Base-by-base conservation (phyloP, 2,797 vertebrate species). In the Oryzias sinensis region DNA sequence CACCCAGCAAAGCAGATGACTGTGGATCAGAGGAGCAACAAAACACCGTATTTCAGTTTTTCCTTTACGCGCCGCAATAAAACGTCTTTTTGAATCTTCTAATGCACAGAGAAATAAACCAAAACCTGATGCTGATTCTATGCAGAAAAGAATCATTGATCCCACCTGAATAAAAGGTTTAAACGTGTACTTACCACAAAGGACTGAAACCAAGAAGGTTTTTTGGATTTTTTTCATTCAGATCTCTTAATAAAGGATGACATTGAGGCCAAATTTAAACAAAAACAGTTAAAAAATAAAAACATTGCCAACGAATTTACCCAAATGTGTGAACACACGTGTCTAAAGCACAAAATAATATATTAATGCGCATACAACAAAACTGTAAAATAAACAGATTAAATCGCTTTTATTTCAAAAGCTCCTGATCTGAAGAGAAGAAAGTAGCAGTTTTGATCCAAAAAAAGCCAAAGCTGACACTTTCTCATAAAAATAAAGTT, bases 171-270 rank as follows among this genome's bases (percentile, higher is more conserved):
- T 86, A 79, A 91, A 92, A 87, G 89, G 86, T 85, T 90, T 88
- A 90, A 90, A 90, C 86, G 83, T 90, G 88, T 93, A 92, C 90
- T 93, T 91, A 91, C 91, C 91, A 81, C 83, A 51, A 79, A 80
- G 81, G 86, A 90, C 88, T 84, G 90, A 91, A 91, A 85, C 87
- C 88, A 81, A 88, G 86, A 90, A 86, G 89, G 84, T 85, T 89
- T 86, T 90, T 51, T 61, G n/a, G n/a, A n/a, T n/a, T n/a, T 89
- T 86, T 92, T 89, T 90, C 87, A 90, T 90, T 92, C 88, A 85
- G 88, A 86, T 82, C 88, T 90, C 90, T 89, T 91, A 83, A 91
- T 2, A 87, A 90, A 84, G 91, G 88, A 90, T 79, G 81, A 88
- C 75, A 89, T 81, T 85, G 84, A 89, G 82, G 91, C 90, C 90